Conservation (phyloP, 2,113 vertebrate species). For the Oncorhynchus masou region DNA sequence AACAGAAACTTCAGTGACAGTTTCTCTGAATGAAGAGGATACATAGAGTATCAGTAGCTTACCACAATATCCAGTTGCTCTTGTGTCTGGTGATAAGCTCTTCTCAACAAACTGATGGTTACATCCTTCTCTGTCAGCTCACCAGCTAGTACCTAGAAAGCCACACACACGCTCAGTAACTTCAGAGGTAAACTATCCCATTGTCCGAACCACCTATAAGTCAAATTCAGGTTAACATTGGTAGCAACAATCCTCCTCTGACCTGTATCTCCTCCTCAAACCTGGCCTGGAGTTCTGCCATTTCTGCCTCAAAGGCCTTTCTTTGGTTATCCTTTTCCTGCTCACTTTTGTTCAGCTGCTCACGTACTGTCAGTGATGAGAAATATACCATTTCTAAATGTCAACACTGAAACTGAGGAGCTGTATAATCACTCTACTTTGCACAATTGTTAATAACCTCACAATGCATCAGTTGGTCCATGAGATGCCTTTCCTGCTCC, state of each 20-base stretch:
- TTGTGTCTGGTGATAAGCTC: background rate
- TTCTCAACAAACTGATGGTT: background rate
- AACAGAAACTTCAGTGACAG: no score
- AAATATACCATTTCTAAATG: background rate
- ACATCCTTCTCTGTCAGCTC: conserved; percentile 14
- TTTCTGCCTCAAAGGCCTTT: conserved; percentile 16
- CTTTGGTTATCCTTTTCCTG: conserved; percentile 10
- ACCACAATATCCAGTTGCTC: conserved; percentile 4
- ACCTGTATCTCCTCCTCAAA: conserved; percentile 12
- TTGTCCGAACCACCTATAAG: no score
- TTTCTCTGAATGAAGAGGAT: background rate
- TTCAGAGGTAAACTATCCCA: background rate
- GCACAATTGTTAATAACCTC: background rate
- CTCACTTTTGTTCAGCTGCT: conserved; percentile 3
- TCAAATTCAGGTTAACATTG: background rate
- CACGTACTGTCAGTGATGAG: background rate
- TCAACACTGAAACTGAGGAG: background rate
- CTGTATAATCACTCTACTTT: background rate
- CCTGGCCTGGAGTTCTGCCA: background rate
- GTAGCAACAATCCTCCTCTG: background rate
- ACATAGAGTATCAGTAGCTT: background rate
- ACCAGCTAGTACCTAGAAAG: background rate
- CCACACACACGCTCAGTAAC: background rate
- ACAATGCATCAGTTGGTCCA: conserved; percentile 20
- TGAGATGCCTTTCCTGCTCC: conserved; percentile 14